Evolutionary conservation across 23 tunicate genomes (phyloP).

Genomic region (Aplidium turbinatum): DNA sequence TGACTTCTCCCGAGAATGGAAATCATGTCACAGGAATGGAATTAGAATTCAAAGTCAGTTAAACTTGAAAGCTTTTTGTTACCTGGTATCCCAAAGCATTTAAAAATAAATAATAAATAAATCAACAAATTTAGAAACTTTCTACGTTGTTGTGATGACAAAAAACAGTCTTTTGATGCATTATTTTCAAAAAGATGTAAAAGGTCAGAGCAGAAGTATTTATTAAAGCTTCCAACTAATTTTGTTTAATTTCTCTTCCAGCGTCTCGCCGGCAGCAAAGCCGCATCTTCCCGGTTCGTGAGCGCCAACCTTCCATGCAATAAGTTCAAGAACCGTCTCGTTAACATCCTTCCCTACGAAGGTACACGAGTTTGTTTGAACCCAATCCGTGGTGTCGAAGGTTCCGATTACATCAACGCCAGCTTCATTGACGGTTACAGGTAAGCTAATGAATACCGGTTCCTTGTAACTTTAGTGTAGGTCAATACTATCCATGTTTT

Average conservation of each 20-base stretch:
- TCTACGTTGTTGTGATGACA: no score
- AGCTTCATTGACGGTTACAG: conserved; percentile 98
- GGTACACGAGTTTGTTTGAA: conserved; percentile 88
- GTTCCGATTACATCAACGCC: conserved; percentile 98
- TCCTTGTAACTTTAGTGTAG: no score
- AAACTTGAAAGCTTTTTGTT: neutral
- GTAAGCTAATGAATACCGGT: conserved; percentile 24
- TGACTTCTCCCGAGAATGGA: conserved; percentile 58
- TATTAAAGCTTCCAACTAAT: neutral
- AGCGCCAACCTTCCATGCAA: conserved; percentile 89
- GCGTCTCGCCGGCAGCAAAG: conserved; percentile 81
- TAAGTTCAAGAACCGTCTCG: conserved; percentile 96
- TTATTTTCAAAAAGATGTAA: neutral
- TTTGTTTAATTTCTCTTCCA: conserved; percentile 7
- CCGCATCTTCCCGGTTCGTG: conserved; percentile 79
- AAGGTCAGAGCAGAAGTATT: neutral
- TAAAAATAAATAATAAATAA: neutral
- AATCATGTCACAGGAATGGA: conserved; percentile 80
- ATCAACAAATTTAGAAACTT: no score
- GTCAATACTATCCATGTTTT: no score
- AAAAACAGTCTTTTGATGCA: no score
- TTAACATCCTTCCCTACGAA: conserved; percentile 96
- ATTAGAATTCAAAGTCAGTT: conserved; percentile 79
- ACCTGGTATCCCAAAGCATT: neutral
- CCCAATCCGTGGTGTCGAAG: conserved; percentile 96